phyloP scores from a whole-genome alignment of 2,797 vertebrate species.

The Cossypha dichroa region DNA sequence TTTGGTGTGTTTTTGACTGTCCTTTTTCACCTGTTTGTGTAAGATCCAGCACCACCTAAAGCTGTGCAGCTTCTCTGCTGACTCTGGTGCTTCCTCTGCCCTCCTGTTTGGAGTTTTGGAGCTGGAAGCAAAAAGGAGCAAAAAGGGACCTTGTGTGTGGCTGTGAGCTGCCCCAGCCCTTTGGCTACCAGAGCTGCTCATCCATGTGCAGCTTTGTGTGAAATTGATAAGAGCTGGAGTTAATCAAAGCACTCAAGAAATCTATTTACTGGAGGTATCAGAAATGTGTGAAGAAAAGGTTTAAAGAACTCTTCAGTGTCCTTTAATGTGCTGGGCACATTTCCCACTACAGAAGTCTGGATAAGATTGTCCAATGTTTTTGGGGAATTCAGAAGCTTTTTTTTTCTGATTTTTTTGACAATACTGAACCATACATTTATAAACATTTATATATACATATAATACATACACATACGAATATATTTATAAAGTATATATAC shows the following conservation, averaged over 20 bases:
- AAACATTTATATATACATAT: not conserved
- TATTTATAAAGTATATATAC: too few species aligned
- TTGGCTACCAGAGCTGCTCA: not conserved
- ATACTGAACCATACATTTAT: not conserved
- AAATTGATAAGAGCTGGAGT: not conserved
- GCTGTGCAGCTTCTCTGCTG: not conserved
- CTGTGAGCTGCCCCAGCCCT: not conserved
- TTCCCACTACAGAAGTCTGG: not conserved
- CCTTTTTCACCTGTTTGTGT: fast-evolving
- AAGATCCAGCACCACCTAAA: fast-evolving
- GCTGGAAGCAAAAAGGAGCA: not conserved
- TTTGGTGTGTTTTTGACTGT: not conserved
- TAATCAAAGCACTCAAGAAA: not conserved
- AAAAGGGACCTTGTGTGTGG: not conserved
- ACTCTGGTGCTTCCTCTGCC: fast-evolving
- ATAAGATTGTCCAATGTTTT: not conserved
- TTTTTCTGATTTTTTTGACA: not conserved
- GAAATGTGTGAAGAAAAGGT: not conserved
- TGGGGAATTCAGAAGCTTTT: not conserved
- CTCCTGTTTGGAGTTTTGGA: not conserved
- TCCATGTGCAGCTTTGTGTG: not conserved
- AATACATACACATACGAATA: too few species aligned
- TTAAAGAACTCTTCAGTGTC: not conserved
- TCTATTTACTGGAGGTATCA: not conserved
- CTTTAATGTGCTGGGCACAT: not conserved